Evolutionary conservation across 2,888 invertebrate species (phyloP), one percentile per base, ranked within the genome.

Genomic region (Plebejus melissa): DNA sequence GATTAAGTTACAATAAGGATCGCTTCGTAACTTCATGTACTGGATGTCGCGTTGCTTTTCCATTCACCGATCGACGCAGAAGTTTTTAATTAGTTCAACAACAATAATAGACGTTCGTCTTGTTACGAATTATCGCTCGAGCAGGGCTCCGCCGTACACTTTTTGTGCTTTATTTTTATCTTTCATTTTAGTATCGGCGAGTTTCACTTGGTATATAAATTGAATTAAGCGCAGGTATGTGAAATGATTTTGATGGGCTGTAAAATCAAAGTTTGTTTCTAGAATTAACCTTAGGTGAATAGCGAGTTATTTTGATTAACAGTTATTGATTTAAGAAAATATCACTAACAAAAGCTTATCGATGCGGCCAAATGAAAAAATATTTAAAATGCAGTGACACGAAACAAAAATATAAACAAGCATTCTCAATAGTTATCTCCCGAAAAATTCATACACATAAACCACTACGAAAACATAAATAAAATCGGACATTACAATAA

Each of bases 71-170:
- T 86, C 84, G 83, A 84, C 84, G 83, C 82, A 79, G 76, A 90
- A 91, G 87, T 90, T 91, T 90, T 89, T 90, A 91, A 91, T 91
- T 89, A 90, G 88, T 90, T 90, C 84, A 86, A 85, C 85, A 86
- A 87, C 87, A 88, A 88, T 85, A 88, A 88, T 88, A 85, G 87
- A 86, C 84, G 81, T 84, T 83, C 83, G 84, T 82, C 85, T 86
- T 84, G 87, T 88, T 88, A 84, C 83, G 80, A 83, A 84, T 83
- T 83, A 83, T 84, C 82, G 82, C 80, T 82, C 79, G 78, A 78
- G 79, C 75, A 57, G 50, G 11, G 36, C 74, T 71, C 58, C 72
- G 50, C 32, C 28, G 22, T 38, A 69, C 36, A n/a, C 36, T 70
- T 70, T 70, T 54, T 57, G 54, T 70, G 28, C 70, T 70, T 57